These are phyloP conservation scores for Nylanderia fulva DNA, from an alignment of 1,140 invertebrate species.

Conservation along the genomic window DNA sequence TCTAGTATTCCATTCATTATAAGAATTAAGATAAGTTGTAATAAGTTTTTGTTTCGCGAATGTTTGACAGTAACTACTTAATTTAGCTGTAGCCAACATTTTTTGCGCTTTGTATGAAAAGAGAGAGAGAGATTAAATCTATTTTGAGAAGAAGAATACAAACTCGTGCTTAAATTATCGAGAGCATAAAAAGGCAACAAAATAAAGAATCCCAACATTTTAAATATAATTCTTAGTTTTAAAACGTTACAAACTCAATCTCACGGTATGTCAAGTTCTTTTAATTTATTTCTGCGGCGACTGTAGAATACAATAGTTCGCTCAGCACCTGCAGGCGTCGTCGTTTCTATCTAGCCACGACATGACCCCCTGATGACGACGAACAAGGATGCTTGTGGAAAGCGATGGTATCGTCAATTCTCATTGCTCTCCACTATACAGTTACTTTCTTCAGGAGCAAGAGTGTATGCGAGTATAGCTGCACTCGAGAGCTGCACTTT, in stretches of 20 bases:
- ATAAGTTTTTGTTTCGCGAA: neutral
- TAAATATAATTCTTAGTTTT: neutral
- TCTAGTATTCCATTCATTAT: neutral
- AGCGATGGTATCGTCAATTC: neutral
- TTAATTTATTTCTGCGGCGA: constrained; percentile 12
- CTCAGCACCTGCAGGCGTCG: neutral
- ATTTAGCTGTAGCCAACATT: neutral
- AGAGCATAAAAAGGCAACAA: neutral
- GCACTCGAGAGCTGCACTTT: neutral
- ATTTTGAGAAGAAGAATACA: neutral
- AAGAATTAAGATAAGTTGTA: constrained; percentile 8
- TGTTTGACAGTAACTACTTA: neutral
- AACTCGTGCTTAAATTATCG: neutral
- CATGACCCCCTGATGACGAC: constrained; percentile 22
- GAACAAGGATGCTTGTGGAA: constrained; percentile 23
- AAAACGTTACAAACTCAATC: neutral
- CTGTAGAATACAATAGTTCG: neutral
- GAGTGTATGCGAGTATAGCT: neutral
- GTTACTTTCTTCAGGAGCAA: neutral
- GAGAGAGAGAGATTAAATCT: neutral
- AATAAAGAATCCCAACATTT: neutral
- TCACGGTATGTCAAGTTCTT: constrained; percentile 1
- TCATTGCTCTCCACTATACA: too few species aligned
- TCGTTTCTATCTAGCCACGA: constrained; percentile 11
- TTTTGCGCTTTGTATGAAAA: neutral